Base-by-base conservation (phyloP, 1,140 invertebrate genomes). In the Leptopilina boulardi region DNA sequence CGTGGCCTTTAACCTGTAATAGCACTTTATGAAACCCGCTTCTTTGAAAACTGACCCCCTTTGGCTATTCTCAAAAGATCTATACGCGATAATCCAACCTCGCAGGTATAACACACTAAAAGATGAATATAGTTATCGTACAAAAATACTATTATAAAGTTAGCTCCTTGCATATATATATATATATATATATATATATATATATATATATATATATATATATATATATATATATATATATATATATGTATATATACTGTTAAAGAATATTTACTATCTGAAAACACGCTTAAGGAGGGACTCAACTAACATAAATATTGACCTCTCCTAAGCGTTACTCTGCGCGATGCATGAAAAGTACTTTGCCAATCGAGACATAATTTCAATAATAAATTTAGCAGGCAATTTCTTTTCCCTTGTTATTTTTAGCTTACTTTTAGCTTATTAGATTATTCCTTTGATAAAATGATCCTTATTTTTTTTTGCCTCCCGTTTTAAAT, bases 1-100 rank as follows among this genome's bases (percentile, higher is more conserved):
- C 56, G 56, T 66, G 23, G 56, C 56, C 56, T 66, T 66, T 66
- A 66, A 66, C 56, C 56, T 30, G 56, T 30, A 66, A 66, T 66
- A 66, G 56, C 21, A 66, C 56, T 30, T 66, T 56, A 56, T 56
- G 54, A 23, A 56, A 23, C 54, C 21, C 23, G 56, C 21, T 66
- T 66, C 23, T 23, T 30, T 66, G 56, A 66, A 66, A 66, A 66
- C 56, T 66, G 56, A 66, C 56, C 56, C n/a, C 56, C 23, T 66
- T 38, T 66, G 56, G 56, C 56, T 66, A 66, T 56, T 56, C 54
- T 56, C 19, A 30, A 66, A 30, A 66, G 56, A 66, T 66, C 56
- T 26, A 66, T 11, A 21, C 23, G 56, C 23, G 56, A 66, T 66
- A 66, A 66, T 66, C 2, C 21, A 66, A 66, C 19, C 56, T 5